These are phyloP conservation scores for Dromius quadrimaculatus DNA, from an alignment of 2,888 invertebrate species.

Conservation along the genomic window DNA sequence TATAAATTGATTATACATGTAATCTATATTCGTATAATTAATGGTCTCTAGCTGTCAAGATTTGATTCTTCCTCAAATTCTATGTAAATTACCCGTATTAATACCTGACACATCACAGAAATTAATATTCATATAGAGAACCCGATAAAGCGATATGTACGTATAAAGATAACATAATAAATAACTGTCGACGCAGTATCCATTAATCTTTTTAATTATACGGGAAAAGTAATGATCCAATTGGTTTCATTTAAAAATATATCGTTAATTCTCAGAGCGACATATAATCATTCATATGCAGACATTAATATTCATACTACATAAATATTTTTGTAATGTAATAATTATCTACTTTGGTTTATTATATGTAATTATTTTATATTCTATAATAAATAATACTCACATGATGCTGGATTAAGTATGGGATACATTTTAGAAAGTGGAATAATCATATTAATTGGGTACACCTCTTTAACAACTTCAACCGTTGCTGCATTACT, in stretches of 20 bases:
- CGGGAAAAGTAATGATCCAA: slow-evolving; percentile 43
- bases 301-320: slow-evolving; percentile 34
- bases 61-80: slow-evolving; percentile 36
- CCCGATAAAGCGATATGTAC: slow-evolving; percentile 35
- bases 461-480: too few relatives aligned
- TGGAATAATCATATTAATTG: slow-evolving; percentile 14
- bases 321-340: slow-evolving; percentile 24
- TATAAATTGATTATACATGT: slow-evolving; percentile 7
- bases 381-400: slow-evolving; percentile 22
- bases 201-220: slow-evolving; percentile 45
- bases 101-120: slow-evolving; percentile 29
- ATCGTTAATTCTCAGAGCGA: slow-evolving; percentile 39
- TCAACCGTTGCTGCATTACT: too few relatives aligned
- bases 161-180: slow-evolving; percentile 46
- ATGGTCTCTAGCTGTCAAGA: slow-evolving; percentile 18
- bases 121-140: slow-evolving; percentile 34
- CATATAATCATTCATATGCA: slow-evolving; percentile 31
- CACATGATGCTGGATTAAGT: background rate
- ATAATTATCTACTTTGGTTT: slow-evolving; percentile 34
- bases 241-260: slow-evolving; percentile 41
- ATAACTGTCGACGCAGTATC: slow-evolving; percentile 34
- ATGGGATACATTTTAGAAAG: slow-evolving; percentile 21
- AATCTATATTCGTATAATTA: slow-evolving; percentile 9
- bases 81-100: slow-evolving; percentile 29
- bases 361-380: slow-evolving; percentile 18